A percentile compares a stretch with the other conserved stretches of the same genome.
phyloP scores from a whole-genome alignment of 2,797 vertebrate genomes.

The Falco cherrug region DNA sequence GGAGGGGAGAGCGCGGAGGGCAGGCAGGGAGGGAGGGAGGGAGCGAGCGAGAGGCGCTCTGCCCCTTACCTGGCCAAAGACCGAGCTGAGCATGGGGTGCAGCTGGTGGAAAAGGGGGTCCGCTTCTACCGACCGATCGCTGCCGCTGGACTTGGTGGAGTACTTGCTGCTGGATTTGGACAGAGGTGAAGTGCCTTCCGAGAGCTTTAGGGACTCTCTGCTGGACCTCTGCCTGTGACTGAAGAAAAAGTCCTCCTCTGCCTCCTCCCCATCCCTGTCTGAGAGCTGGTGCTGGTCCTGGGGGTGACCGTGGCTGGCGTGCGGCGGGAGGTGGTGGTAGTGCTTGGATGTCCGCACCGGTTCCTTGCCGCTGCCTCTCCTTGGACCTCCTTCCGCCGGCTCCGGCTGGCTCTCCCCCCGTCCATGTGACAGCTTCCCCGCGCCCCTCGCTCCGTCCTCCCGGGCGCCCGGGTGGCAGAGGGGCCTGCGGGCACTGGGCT shows the following conservation, averaged over 20 bases:
- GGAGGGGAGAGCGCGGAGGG: not conserved
- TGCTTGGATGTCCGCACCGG: conserved; percentile 61
- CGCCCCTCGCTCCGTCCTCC: conserved; percentile 70
- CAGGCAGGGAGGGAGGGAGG: not conserved
- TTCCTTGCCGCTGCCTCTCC: conserved; percentile 62
- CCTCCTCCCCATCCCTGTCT: conserved; percentile 74
- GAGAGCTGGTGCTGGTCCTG: conserved; percentile 71
- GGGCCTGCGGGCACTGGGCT: conserved; percentile 89
- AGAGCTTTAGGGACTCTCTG: conserved; percentile 63
- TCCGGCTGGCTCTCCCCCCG: conserved; percentile 72
- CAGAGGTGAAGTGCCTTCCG: conserved; percentile 75
- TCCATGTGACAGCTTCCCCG: conserved; percentile 65
- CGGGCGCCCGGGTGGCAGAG: conserved; percentile 84
- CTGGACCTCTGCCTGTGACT: conserved; percentile 65
- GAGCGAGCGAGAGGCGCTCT: not conserved
- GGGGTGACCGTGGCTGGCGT: conserved; percentile 70
- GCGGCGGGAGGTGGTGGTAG: conserved; percentile 66
- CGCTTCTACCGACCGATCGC: conserved; percentile 79
- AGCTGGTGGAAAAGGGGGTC: conserved; percentile 83
- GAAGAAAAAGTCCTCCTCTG: conserved; percentile 68
- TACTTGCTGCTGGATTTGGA: conserved; percentile 81
- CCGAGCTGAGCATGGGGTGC: conserved; percentile 90
- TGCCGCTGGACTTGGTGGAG: conserved; percentile 80
- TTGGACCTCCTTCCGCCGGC: conserved; percentile 71
- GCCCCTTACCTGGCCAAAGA: conserved; percentile 87